Evolutionary conservation across 2,888 invertebrate species (phyloP), one percentile per base, ranked within the genome.

Genomic region (Oscheius sp.): DNA sequence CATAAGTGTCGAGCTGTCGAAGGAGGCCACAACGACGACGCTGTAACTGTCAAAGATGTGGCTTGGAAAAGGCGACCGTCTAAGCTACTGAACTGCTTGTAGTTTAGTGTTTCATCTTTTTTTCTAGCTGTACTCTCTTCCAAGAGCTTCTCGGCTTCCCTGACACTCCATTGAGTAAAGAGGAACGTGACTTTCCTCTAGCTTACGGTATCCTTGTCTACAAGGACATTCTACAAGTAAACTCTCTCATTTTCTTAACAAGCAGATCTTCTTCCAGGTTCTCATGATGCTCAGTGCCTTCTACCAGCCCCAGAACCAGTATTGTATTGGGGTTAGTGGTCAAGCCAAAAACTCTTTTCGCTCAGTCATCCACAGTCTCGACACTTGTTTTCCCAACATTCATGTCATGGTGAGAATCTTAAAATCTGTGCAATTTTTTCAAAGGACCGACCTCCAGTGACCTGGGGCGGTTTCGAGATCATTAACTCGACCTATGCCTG

Each of bases 231-330:
- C 62, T 77, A 33, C 80, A 80, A 76, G 78, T 77, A 10, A 35
- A 10, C 7, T 11, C 3, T 21, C 1, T 21, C 9, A 58, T 33
- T 32, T 32, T 5, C 5, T 32, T 7, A 11, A 21, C 4, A 21
- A 53, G 11, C 53, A 53, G 1, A 1, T 53, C 58, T 58, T 4
- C 29, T 76, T 81, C 7, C 70, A 85, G 84, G 78, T 85, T 0
- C 76, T 82, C 9, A 78, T 81, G 57, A 74, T 85, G 76, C 73
- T 86, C 7, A 79, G 80, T 32, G 76, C 85, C n/a, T 59, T 86
- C 37, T 86, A 86, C 65, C 85, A 85, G 7, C 86, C 86, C 2
- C 85, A 86, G 73, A 86, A 86, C 70, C 80, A 80, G 21, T 86
- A 83, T 58, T 86, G 85, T 74, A 62, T 86, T 33, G 84, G 81